These are phyloP conservation scores for Neosilurus mollespiculum DNA, from an alignment of 2,797 vertebrate species.

Conservation along the genomic window DNA sequence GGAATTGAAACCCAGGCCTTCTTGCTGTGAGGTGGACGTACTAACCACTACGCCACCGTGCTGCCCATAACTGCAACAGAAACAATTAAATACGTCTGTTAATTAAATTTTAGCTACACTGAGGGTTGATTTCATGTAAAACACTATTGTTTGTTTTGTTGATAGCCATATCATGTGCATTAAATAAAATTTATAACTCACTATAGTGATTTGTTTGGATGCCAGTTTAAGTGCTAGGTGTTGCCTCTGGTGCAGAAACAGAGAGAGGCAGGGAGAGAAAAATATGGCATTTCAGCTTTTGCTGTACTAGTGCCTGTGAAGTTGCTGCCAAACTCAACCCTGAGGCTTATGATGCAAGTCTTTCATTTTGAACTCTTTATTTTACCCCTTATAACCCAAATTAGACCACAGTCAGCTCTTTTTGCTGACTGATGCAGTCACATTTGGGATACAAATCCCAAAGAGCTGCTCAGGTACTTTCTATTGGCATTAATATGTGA, in stretches of 20 bases:
- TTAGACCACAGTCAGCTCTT: slow-evolving; percentile 63
- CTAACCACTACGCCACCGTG: no score
- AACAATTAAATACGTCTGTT: background rate
- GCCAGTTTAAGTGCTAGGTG: slow-evolving; percentile 9
- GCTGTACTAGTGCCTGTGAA: slow-evolving; percentile 57
- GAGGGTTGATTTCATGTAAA: background rate
- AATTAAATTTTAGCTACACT: background rate
- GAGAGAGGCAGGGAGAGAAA: slow-evolving; percentile 35
- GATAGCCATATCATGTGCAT: background rate
- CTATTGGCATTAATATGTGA: slow-evolving; percentile 21
- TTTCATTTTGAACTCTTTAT: slow-evolving; percentile 58
- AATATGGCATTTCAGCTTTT: slow-evolving; percentile 44
- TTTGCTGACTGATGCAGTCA: slow-evolving; percentile 56
- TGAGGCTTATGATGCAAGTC: slow-evolving; percentile 60
- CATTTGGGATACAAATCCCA: slow-evolving; percentile 25
- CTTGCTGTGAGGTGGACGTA: no score
- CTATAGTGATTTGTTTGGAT: slow-evolving; percentile 3
- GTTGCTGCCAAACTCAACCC: slow-evolving; percentile 58
- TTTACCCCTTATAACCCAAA: slow-evolving; percentile 58
- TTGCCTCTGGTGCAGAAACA: slow-evolving; percentile 29
- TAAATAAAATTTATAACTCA: background rate
- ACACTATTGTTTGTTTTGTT: background rate
- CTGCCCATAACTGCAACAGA: background rate
- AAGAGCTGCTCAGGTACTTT: slow-evolving; percentile 47
- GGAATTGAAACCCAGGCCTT: no score